A percentile compares a stretch with the other conserved stretches of the same genome.
These are phyloP conservation scores for Pseudolycoriella hygida DNA, from an alignment of 2,888 invertebrate genomes.

Conservation along the genomic window DNA sequence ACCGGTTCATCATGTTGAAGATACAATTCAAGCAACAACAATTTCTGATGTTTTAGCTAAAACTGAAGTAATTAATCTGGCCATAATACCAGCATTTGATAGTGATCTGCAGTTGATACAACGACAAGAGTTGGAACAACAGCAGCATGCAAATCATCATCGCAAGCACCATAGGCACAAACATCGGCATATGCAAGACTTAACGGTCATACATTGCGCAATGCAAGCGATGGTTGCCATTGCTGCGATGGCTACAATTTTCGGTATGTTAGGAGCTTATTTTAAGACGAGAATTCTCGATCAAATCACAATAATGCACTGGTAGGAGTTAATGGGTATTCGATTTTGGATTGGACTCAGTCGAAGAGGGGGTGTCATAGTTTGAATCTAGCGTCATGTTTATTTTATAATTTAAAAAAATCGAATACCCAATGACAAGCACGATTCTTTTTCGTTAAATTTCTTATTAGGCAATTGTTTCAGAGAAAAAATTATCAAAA, in stretches of 20 bases:
- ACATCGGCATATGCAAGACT: conserved; percentile 20
- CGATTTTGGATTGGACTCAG: conserved; percentile 10
- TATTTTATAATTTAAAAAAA: neutral
- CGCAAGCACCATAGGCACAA: conserved; percentile 14
- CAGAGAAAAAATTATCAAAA: too few species aligned
- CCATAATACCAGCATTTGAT: conserved; percentile 29
- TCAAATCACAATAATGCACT: conserved; percentile 29
- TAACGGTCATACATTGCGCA: conserved; percentile 28
- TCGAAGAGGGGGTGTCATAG: conserved; percentile 3
- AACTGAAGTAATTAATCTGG: conserved; percentile 28
- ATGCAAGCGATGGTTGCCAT: conserved; percentile 31
- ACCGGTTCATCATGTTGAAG: neutral
- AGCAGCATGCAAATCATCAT: conserved; percentile 9
- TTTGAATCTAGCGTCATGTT: conserved; percentile 2
- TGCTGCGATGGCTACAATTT: conserved; percentile 28
- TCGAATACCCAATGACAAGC: neutral
- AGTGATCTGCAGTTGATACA: conserved; percentile 16
- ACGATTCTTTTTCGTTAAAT: too few species aligned
- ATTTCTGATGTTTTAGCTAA: conserved; percentile 20
- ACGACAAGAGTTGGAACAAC: conserved; percentile 2
- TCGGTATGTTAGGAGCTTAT: conserved; percentile 29
- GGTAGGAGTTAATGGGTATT: conserved; percentile 29
- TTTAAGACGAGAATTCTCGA: conserved; percentile 29
- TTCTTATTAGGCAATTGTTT: too few species aligned
- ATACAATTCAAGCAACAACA: conserved; percentile 5